Evolutionary conservation across 2,888 invertebrate genomes (phyloP).

Genomic region (Tipula helvola): DNA sequence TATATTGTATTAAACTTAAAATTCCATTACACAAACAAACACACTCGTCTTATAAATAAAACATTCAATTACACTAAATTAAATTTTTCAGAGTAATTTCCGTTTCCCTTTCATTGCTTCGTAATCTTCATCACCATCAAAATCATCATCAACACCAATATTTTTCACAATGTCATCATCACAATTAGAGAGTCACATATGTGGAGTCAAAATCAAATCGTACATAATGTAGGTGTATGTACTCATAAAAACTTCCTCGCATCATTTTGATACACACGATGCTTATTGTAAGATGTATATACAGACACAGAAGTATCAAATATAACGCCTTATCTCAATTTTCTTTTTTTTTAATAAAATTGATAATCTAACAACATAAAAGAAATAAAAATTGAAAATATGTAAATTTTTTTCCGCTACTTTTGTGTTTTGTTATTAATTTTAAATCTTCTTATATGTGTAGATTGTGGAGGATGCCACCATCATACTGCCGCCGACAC

Average conservation of each 20-base stretch:
- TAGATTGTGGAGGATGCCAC: not conserved
- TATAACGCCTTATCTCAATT: not conserved
- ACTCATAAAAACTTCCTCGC: not conserved
- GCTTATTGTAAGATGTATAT: not conserved
- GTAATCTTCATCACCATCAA: not conserved
- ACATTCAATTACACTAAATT: not conserved
- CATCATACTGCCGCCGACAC: not conserved
- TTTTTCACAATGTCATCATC: not conserved
- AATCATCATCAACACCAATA: not conserved
- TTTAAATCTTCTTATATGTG: not conserved
- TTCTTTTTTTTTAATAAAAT: not conserved
- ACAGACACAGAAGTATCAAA: not conserved
- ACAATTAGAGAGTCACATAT: not conserved
- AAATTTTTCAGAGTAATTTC: not conserved
- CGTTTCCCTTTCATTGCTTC: not conserved
- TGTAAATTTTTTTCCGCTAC: not conserved
- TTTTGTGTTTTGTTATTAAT: not conserved
- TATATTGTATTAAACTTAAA: not conserved
- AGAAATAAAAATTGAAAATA: conserved; percentile 4
- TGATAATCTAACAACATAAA: not conserved
- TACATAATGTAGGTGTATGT: not conserved
- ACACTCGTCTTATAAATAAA: not conserved
- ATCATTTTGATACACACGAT: not conserved
- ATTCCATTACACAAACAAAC: not conserved
- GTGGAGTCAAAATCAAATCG: not conserved